phyloP scores from a whole-genome alignment of 2,888 invertebrate species.

The Myathropa florea region DNA sequence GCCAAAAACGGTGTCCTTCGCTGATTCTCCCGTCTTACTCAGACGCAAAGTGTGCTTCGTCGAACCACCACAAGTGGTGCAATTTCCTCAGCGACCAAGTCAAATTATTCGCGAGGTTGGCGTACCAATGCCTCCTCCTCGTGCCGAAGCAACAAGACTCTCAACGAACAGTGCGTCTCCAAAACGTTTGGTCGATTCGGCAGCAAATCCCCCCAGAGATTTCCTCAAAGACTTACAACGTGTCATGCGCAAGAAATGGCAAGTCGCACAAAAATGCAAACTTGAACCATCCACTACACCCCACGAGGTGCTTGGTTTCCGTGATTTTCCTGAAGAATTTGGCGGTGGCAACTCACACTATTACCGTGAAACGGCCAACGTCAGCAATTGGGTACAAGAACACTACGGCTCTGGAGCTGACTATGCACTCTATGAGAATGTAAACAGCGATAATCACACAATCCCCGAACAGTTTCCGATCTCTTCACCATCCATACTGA shows the following conservation, averaged over 20 bases:
- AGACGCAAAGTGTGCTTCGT: constrained; percentile 81
- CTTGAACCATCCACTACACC: constrained; percentile 93
- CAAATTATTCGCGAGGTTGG: constrained; percentile 54
- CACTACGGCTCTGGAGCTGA: constrained; percentile 85
- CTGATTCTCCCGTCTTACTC: constrained; percentile 80
- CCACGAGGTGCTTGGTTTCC: constrained; percentile 94
- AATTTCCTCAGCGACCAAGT: constrained; percentile 74
- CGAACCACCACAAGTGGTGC: constrained; percentile 76
- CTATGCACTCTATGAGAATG: constrained; percentile 86
- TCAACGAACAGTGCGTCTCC: constrained; percentile 86
- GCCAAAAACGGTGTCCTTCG: constrained; percentile 79
- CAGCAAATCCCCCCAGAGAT: constrained; percentile 88
- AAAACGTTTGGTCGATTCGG: constrained; percentile 87
- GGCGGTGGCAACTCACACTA: constrained; percentile 77
- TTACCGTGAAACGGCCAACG: constrained; percentile 85
- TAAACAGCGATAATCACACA: constrained; percentile 80
- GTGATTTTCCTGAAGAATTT: constrained; percentile 86
- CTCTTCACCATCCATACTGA: constrained; percentile 70
- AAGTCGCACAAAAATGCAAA: constrained; percentile 95
- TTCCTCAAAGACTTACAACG: constrained; percentile 94
- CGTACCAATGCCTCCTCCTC: constrained; percentile 87
- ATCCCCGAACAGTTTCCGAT: constrained; percentile 63
- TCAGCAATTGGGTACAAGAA: constrained; percentile 94
- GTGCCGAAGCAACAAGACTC: constrained; percentile 87
- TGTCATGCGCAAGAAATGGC: constrained; percentile 96